These are phyloP conservation scores for Mormyrus proboscirostris DNA, from an alignment of 2,797 vertebrate genomes.

Conservation along the genomic window DNA sequence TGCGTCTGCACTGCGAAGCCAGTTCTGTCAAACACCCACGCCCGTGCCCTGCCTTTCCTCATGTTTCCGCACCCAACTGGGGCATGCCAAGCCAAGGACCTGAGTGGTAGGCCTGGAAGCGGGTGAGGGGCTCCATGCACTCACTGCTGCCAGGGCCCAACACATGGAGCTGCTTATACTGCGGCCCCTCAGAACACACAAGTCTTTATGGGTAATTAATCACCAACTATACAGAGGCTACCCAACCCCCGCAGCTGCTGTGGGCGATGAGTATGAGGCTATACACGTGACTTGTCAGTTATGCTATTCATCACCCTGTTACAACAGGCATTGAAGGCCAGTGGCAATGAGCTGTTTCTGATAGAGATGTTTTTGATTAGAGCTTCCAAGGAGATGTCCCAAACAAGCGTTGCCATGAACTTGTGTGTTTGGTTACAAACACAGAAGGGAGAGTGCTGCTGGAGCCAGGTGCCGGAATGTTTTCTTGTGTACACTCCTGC, in stretches of 20 bases:
- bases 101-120: background rate
- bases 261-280: conserved; percentile 7
- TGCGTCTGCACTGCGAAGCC: background rate
- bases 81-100: background rate
- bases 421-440: conserved; percentile 64
- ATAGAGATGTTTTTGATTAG: conserved; percentile 52
- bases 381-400: conserved; percentile 54
- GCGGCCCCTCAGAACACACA: background rate
- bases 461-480: conserved; percentile 53
- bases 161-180: conserved; percentile 24
- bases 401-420: conserved; percentile 65
- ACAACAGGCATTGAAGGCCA: conserved; percentile 34
- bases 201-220: conserved; percentile 33
- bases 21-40: background rate
- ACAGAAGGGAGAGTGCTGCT: conserved; percentile 45
- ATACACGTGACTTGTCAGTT: conserved; percentile 18
- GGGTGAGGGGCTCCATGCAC: background rate
- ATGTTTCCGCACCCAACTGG: background rate
- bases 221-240: conserved; percentile 30
- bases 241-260: conserved; percentile 10
- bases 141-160: background rate
- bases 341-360: conserved; percentile 29
- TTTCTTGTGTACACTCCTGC: conserved; percentile 58
- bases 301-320: conserved; percentile 38
- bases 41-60: background rate